Conservation (phyloP, 2,888 invertebrate genomes). For the Electrophaes corylata region DNA sequence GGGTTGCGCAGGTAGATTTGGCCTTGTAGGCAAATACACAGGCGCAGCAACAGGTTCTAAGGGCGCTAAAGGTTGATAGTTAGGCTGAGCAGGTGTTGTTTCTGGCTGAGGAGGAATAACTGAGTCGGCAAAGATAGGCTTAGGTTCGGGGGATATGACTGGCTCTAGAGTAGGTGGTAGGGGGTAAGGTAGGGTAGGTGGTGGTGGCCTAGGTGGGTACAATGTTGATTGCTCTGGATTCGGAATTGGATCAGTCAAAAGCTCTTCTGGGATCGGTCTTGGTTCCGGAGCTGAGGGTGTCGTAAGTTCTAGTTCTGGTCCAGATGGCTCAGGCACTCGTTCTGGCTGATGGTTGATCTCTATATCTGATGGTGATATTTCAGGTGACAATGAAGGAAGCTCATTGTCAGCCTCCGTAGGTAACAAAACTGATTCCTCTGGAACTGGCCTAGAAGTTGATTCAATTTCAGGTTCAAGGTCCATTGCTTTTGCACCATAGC, state of each 20-base stretch:
- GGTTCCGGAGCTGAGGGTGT: not conserved
- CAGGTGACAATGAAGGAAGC: not conserved
- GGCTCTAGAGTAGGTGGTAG: slow-evolving; percentile 20
- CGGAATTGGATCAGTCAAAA: slow-evolving; percentile 1
- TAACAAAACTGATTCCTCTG: not conserved
- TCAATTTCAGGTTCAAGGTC: slow-evolving; percentile 1
- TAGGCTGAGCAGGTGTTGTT: not conserved
- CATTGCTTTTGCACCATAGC: not conserved
- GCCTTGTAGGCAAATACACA: not conserved
- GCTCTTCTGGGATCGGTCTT: not conserved
- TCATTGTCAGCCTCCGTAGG: not conserved
- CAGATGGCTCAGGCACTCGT: not conserved
- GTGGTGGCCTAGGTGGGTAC: too few species aligned
- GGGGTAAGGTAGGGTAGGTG: too few species aligned
- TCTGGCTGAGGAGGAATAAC: not conserved
- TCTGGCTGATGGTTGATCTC: slow-evolving; percentile 3
- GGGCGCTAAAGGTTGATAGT: slow-evolving; percentile 8
- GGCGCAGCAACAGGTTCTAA: not conserved
- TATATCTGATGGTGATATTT: not conserved
- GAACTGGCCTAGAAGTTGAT: not conserved
- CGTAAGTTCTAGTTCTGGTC: not conserved
- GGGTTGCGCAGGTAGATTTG: slow-evolving; percentile 1
- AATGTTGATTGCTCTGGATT: slow-evolving; percentile 2
- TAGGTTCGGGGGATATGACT: not conserved
- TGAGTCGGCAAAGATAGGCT: not conserved